Evolutionary conservation across 30 jellyfish, hydroid and myxozoan genomes (phyloP).

Genomic region (Mastigias papua): DNA sequence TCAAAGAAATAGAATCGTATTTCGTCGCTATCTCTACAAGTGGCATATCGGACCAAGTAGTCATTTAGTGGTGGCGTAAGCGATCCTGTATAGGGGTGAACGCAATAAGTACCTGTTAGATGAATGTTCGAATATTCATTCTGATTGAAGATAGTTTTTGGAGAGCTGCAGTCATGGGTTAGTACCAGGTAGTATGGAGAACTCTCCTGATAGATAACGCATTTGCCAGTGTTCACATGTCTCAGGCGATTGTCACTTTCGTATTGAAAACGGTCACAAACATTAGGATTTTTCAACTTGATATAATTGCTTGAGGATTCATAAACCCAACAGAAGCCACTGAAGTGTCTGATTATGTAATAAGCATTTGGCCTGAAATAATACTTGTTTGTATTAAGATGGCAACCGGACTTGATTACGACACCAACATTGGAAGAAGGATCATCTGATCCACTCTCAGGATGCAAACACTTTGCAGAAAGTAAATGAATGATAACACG

Average conservation of each 20-base stretch:
- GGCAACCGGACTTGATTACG: slow-evolving; percentile 17
- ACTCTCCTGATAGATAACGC: slow-evolving; percentile 2
- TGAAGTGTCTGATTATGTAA: slow-evolving; percentile 36
- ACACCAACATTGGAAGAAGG: slow-evolving; percentile 12
- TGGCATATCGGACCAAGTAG: not conserved
- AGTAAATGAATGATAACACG: not conserved
- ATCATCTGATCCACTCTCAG: not conserved
- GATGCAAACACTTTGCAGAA: slow-evolving; percentile 6
- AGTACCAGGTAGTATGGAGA: not conserved
- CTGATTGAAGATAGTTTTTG: slow-evolving; percentile 13
- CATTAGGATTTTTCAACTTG: slow-evolving; percentile 10
- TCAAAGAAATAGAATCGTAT: slow-evolving; percentile 13
- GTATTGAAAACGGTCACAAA: slow-evolving; percentile 54
- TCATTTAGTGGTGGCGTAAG: slow-evolving; percentile 1
- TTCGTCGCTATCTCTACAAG: slow-evolving; percentile 11
- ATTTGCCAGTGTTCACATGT: slow-evolving; percentile 49
- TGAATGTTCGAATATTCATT: not conserved
- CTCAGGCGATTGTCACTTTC: slow-evolving; percentile 4
- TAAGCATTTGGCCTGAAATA: slow-evolving; percentile 40
- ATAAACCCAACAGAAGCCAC: slow-evolving; percentile 44
- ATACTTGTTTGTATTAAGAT: not conserved
- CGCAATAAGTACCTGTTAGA: not conserved
- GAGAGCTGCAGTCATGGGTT: slow-evolving; percentile 41
- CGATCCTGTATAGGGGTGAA: slow-evolving; percentile 15
- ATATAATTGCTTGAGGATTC: not conserved